Evolutionary conservation across 1,140 invertebrate species (phyloP), one percentile per base, ranked within the genome.

Genomic region (Heterodera schachtii): DNA sequence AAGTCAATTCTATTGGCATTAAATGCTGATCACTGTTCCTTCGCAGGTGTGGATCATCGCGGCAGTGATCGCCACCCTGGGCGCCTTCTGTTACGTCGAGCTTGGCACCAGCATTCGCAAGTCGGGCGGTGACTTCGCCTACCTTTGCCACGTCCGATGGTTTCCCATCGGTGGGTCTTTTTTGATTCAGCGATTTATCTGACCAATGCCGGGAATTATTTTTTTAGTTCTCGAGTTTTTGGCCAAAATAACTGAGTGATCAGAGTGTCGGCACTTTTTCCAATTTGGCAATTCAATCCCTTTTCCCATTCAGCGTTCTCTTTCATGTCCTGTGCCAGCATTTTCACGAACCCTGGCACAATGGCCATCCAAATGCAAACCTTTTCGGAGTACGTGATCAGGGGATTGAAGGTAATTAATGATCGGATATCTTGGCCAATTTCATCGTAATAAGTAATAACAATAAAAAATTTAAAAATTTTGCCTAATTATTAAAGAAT

Each of bases 51-150:
- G 81, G 81, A 67, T 82, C 9, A 43, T 82, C 3, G 74, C 81
- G 31, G 81, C 60, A 41, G 73, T 82, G 43, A 83, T 83, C n/a
- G 64, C 81, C n/a, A 76, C 71, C 5, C 52, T 82, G 41, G 81
- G 81, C 49, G 81, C 83, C 44, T 81, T 66, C 19, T 64, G 49
- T 47, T 83, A 86, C 47, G 84, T 87, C 19, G 85, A 86, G 49
- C 74, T 86, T 16, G 86, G 86, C 43, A 87, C 86, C 6, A 83
- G 76, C 66, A 88, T 87, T 60, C 60, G 87, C 16, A 70, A 73
- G 52, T 82, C 79, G 31, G 86, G 86, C 9, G 86, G 83, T 46
- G 86, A 87, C 60, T 87, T 87, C 60, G 86, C 86, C 7, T 87
- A 86, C 60, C 8, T 87, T 6, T 84, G 84, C 69, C 84, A 87